These are phyloP conservation scores for Pediacus dermestoides DNA, from an alignment of 2,888 invertebrate genomes.

Conservation along the genomic window DNA sequence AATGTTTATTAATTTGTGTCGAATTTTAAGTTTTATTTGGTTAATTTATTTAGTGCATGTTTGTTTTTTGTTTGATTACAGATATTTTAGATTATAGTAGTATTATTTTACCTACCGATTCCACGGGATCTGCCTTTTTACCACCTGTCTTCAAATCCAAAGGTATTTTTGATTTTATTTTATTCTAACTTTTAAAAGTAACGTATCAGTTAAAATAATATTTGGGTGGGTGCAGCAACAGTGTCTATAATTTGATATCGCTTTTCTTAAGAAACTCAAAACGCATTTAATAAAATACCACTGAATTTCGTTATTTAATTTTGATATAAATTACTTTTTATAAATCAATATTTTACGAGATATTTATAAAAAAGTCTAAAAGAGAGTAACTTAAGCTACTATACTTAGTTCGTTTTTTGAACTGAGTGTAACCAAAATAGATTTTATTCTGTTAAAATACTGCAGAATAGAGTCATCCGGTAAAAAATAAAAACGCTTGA, in stretches of 20 bases:
- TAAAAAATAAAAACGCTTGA: too few species aligned
- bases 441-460: too few species aligned
- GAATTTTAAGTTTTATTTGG: conserved; percentile 7
- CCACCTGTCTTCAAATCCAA: conserved; percentile 67
- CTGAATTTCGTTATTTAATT: too few species aligned
- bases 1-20: too few species aligned
- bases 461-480: too few species aligned
- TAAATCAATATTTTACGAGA: too few species aligned
- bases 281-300: conserved; percentile 4
- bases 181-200: not conserved
- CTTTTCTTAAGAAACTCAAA: conserved; percentile 1
- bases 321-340: too few species aligned
- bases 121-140: conserved; percentile 65
- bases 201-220: not conserved
- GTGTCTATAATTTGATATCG: not conserved
- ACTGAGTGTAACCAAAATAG: too few species aligned
- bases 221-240: not conserved
- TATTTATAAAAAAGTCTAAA: too few species aligned
- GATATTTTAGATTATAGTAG: conserved; percentile 71
- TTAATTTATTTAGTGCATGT: conserved; percentile 23
- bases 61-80: conserved; percentile 54
- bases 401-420: too few species aligned
- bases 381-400: too few species aligned
- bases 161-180: conserved; percentile 54
- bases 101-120: conserved; percentile 73